phyloP scores from a whole-genome alignment of 2,888 invertebrate genomes.

The Dynastes grantii region DNA sequence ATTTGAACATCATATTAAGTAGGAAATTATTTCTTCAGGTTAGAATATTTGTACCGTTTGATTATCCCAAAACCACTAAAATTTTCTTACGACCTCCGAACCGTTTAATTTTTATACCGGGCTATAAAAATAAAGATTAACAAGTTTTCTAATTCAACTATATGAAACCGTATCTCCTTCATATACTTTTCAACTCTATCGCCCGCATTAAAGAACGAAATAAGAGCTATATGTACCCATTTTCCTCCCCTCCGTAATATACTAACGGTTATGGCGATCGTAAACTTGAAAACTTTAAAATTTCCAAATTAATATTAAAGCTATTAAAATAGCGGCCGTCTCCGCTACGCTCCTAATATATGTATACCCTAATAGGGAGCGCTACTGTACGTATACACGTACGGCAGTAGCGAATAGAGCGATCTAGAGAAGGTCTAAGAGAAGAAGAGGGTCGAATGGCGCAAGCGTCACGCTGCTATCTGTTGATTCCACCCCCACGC shows the following conservation, averaged over 20 bases:
- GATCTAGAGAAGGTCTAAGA: not conserved
- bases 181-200: constrained; percentile 7
- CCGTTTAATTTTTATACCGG: not conserved
- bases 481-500: constrained; percentile 58
- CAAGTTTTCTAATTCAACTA: not conserved
- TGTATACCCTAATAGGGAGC: not conserved
- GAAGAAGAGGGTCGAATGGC: not conserved
- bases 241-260: not conserved
- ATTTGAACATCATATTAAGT: too few species aligned
- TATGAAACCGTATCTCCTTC: not conserved
- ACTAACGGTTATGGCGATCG: constrained; percentile 14
- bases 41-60: too few species aligned
- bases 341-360: not conserved
- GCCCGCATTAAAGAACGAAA: not conserved
- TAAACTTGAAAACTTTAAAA: constrained; percentile 34
- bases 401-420: not conserved
- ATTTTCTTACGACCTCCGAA: not conserved
- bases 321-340: constrained; percentile 14
- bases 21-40: too few species aligned
- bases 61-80: not conserved
- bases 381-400: not conserved
- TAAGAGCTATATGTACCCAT: not conserved
- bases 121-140: constrained; percentile 19
- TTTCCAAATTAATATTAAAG: constrained; percentile 35
- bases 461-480: constrained; percentile 56